Base-by-base conservation (phyloP, 2,113 vertebrate genomes). In the Pangasianodon hypophthalmus region DNA sequence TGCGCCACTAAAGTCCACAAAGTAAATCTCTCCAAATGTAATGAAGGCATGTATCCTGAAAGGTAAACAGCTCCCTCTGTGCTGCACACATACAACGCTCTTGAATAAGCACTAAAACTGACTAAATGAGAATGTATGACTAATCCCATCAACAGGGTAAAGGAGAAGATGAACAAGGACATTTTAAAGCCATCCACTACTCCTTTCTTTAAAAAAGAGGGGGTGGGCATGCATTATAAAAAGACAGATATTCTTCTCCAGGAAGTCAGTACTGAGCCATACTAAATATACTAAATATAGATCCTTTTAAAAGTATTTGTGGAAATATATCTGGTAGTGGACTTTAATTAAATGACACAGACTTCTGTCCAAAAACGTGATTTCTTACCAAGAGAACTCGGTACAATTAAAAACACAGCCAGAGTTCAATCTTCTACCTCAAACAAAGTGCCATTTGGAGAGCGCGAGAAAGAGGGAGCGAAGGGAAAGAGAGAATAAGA, bases 371-470 rank as follows among this genome's bases (percentile, higher is more conserved):
- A 18, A 73, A 29, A 54, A 46, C 26, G 8, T 26, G 21, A 54
- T 71, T 83, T 88, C 79, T 56, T 50, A 77, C 87, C 46, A 7
- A 32, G 44, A 62, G 86, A 80, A 77, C 71, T 77, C 26, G 10
- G 54, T 32, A 58, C 75, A 88, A 82, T 88, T 88, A 82, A 88
- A 83, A 87, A 54, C 29, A 11, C 37, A 82, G 77, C 52, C 29
- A 32, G 84, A 14, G 82, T 41, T 89, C 64, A 52, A 73, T 62
- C 44, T 62, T 87, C 29, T 37, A 29, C 44, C 75, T 46, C n/a
- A 87, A 94, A 95, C 92, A 95, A 94, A 90, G 90, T 88, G 71
- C 91, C 90, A 91, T 95, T 95, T 71, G 58, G 84, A 86, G 64
- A 84, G 71, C 92, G 58, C 69, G 84, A 84, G 54, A 85, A 84